Evolutionary conservation across 2,888 invertebrate species (phyloP).

Genomic region (Pachydiplax longipennis): DNA sequence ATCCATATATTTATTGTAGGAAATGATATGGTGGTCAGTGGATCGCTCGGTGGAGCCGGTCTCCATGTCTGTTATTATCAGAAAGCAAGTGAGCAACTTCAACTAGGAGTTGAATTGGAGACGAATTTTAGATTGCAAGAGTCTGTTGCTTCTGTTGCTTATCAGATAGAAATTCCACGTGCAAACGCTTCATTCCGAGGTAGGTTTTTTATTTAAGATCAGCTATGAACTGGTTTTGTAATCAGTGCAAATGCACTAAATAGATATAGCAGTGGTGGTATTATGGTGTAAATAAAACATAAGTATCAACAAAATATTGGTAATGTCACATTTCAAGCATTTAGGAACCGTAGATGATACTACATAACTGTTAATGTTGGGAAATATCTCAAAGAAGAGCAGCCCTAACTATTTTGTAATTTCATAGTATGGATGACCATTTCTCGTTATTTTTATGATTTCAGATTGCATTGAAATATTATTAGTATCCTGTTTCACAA

Average conservation of each 20-base stretch:
- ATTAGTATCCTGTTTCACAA: too few species aligned
- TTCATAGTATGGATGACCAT: too few species aligned
- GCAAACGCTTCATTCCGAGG: conserved; percentile 94
- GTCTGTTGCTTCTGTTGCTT: conserved; percentile 89
- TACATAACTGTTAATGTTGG: too few species aligned
- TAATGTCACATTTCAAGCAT: too few species aligned
- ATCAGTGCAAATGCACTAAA: neutral
- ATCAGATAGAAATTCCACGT: conserved; percentile 94
- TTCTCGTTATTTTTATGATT: too few species aligned
- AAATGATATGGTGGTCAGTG: conserved; percentile 62
- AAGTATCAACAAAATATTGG: too few species aligned
- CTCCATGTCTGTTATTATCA: conserved; percentile 93
- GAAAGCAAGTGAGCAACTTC: conserved; percentile 87
- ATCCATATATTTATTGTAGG: conserved; percentile 57
- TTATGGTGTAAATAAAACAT: too few species aligned
- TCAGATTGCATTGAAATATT: too few species aligned
- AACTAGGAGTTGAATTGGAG: conserved; percentile 95
- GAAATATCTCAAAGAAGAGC: too few species aligned
- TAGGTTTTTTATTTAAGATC: conserved; percentile 57
- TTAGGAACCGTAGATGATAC: too few species aligned
- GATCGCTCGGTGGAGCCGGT: conserved; percentile 74
- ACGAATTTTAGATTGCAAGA: conserved; percentile 90
- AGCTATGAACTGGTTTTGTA: neutral
- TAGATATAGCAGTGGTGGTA: neutral
- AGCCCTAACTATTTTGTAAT: too few species aligned